Evolutionary conservation across 2,888 invertebrate species (phyloP).

Genomic region (Volucella inanis): DNA sequence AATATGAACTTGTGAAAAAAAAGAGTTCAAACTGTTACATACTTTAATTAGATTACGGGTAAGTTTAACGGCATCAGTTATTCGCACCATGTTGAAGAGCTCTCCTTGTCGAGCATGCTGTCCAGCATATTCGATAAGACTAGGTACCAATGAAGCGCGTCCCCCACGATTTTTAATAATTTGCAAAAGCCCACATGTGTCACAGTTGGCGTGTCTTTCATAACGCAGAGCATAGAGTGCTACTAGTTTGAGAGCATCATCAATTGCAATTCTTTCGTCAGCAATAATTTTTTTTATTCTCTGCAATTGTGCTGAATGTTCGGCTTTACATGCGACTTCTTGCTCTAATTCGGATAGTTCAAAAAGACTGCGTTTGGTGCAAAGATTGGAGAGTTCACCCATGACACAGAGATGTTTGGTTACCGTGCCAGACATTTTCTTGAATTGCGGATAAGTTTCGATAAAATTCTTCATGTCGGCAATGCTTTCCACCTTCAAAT

Average conservation of each 20-base stretch:
- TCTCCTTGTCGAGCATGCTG: slow-evolving; percentile 91
- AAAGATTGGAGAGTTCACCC: slow-evolving; percentile 94
- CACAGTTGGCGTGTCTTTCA: slow-evolving; percentile 94
- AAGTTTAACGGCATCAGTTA: slow-evolving; percentile 95
- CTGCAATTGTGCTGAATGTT: slow-evolving; percentile 91
- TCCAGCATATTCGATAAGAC: slow-evolving; percentile 93
- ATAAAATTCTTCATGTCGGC: slow-evolving; percentile 99
- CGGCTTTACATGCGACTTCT: slow-evolving; percentile 94
- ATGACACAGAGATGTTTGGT: slow-evolving; percentile 98
- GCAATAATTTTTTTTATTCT: slow-evolving; percentile 91
- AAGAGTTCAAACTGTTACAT: slow-evolving; percentile 21
- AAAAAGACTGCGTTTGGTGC: slow-evolving; percentile 90
- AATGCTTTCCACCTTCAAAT: slow-evolving; percentile 92
- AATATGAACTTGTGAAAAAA: neutral
- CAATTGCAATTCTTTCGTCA: slow-evolving; percentile 88
- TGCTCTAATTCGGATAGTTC: slow-evolving; percentile 97
- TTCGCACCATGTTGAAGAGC: slow-evolving; percentile 93
- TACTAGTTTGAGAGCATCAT: slow-evolving; percentile 94
- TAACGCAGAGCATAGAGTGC: slow-evolving; percentile 97
- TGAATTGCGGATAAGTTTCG: slow-evolving; percentile 98
- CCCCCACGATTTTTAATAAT: slow-evolving; percentile 89
- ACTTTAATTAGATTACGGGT: slow-evolving; percentile 81
- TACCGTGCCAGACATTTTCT: slow-evolving; percentile 97
- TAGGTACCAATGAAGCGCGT: slow-evolving; percentile 86
- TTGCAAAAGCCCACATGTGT: slow-evolving; percentile 89